phyloP scores from a whole-genome alignment of 2,113 vertebrate species.

The Brachionichthys hirsutus region DNA sequence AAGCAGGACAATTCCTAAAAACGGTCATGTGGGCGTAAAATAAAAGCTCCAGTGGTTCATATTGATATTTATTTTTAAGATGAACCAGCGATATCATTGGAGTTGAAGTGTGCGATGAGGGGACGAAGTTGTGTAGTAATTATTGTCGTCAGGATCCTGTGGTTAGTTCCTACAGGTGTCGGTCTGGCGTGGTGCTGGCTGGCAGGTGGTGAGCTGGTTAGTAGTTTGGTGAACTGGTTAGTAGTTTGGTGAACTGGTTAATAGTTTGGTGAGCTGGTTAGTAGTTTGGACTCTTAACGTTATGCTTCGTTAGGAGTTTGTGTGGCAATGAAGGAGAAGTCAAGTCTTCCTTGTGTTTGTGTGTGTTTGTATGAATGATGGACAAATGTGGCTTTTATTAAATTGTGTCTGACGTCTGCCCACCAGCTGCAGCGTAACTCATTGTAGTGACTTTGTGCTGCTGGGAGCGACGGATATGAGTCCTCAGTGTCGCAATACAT shows the following conservation, averaged over 20 bases:
- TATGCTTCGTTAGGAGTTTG: slow-evolving; percentile 30
- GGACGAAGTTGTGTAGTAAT: slow-evolving; percentile 1
- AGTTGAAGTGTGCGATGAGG: neutral
- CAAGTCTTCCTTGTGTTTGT: slow-evolving; percentile 10
- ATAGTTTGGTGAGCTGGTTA: no score
- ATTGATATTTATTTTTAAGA: slow-evolving; percentile 1
- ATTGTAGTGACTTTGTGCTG: no score
- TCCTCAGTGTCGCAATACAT: no score
- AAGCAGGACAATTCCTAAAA: slow-evolving; percentile 5
- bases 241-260: no score
- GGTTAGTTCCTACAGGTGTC: slow-evolving; percentile 14
- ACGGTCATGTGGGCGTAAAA: slow-evolving; percentile 28
- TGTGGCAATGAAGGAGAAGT: slow-evolving; percentile 37
- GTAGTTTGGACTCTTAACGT: neutral
- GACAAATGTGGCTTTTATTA: slow-evolving; percentile 17
- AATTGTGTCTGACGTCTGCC: slow-evolving; percentile 17
- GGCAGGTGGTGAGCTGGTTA: slow-evolving; percentile 23
- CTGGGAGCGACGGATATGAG: neutral
- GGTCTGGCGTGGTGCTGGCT: slow-evolving; percentile 15
- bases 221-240: slow-evolving; percentile 19
- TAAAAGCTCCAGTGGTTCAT: slow-evolving; percentile 5
- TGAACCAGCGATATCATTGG: neutral
- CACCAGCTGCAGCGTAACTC: slow-evolving; percentile 10
- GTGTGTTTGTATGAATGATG: slow-evolving; percentile 1
- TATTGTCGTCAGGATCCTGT: slow-evolving; percentile 16